Conservation (phyloP, 2,797 vertebrate species). For the Ambastaia sidthimunki region DNA sequence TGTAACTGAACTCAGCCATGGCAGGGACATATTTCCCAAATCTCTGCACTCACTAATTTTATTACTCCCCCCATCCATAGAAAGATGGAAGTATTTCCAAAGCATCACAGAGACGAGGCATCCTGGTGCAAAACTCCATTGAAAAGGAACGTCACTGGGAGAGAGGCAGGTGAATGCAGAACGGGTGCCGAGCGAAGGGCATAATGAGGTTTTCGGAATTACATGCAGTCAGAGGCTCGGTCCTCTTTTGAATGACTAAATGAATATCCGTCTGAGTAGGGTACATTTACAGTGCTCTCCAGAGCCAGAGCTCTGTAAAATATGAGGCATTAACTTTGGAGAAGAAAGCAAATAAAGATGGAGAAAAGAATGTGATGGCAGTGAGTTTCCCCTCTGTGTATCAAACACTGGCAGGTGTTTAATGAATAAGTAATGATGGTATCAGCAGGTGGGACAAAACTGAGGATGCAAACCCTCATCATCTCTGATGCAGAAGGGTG, state of each 20-base stretch:
- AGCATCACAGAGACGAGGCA: conserved; percentile 8
- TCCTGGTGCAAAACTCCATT: conserved; percentile 35
- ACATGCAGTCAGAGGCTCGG: conserved; percentile 48
- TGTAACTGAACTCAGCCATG: conserved; percentile 70
- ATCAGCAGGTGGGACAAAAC: conserved; percentile 38
- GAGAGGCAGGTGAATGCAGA: conserved; percentile 43
- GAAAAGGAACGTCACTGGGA: conserved; percentile 43
- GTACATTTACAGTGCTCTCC: conserved; percentile 41
- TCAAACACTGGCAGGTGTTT: conserved; percentile 64
- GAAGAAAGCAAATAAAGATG: conserved; percentile 27
- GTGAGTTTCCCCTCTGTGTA: conserved; percentile 25
- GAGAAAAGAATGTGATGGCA: conserved; percentile 1
- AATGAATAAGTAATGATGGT: conserved; percentile 68
- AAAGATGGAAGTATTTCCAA: conserved; percentile 44
- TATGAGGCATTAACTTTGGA: conserved; percentile 29
- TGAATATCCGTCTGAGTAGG: conserved; percentile 37
- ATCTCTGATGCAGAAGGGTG: conserved; percentile 10
- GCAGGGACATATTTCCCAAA: conserved; percentile 64
- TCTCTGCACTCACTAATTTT: conserved; percentile 67
- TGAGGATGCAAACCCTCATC: conserved; percentile 44
- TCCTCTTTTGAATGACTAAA: conserved; percentile 48
- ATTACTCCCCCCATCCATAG: conserved; percentile 59
- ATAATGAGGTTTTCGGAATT: conserved; percentile 57
- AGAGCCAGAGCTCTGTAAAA: conserved; percentile 20
- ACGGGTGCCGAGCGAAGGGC: conserved; percentile 24